Evolutionary conservation across 1,140 invertebrate species (phyloP).

Genomic region (Drosophila persimilis): DNA sequence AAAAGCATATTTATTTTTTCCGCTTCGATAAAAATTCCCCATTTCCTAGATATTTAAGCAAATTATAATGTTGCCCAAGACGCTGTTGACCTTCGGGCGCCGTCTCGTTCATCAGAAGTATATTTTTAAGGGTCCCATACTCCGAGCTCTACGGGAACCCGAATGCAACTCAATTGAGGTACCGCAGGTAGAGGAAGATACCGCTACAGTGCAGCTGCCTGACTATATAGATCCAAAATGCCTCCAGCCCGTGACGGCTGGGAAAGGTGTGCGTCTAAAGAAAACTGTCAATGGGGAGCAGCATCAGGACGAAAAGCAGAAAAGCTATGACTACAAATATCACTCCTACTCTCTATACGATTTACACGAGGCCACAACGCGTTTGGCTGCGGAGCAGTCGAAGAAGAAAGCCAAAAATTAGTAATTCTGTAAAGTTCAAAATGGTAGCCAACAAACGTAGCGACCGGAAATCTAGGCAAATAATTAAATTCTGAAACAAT

Average conservation of each 20-base stretch:
- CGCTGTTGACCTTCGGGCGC: too few species aligned
- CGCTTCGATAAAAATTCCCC: too few species aligned
- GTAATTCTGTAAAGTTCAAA: background rate
- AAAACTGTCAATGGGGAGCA: background rate
- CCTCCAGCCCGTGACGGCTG: slow-evolving; percentile 7
- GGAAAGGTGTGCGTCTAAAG: background rate
- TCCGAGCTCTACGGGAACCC: slow-evolving; percentile 3
- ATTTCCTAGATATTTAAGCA: too few species aligned
- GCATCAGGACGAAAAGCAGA: background rate
- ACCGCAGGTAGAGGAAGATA: background rate
- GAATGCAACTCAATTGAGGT: slow-evolving; percentile 2
- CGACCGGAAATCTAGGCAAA: background rate
- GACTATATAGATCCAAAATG: slow-evolving; percentile 17
- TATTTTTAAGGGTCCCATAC: slow-evolving; percentile 10
- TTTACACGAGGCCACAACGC: slow-evolving; percentile 2
- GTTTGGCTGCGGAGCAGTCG: background rate
- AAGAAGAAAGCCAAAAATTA: background rate
- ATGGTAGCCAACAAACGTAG: too few species aligned
- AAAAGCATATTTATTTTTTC: too few species aligned
- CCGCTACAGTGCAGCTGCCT: slow-evolving; percentile 5
- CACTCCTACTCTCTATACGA: slow-evolving; percentile 20
- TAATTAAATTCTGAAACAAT: background rate
- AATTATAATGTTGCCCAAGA: too few species aligned
- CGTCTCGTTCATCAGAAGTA: too few species aligned
- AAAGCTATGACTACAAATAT: slow-evolving; percentile 12